Conservation (phyloP, 2,113 vertebrate genomes). For the Panurus biarmicus region DNA sequence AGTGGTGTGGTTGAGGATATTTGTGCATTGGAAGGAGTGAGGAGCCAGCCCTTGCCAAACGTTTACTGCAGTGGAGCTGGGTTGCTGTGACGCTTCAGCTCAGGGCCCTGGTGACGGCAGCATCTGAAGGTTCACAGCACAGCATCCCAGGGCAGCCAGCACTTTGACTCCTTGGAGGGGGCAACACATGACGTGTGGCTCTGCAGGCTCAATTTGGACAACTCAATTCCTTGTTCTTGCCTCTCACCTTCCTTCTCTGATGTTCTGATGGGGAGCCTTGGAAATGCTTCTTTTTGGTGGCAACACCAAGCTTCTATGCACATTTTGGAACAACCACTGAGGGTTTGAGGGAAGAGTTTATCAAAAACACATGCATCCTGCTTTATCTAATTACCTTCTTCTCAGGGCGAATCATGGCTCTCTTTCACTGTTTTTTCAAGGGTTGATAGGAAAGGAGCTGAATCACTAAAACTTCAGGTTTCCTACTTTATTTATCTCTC, state of each 20-base stretch:
- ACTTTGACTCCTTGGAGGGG: neutral
- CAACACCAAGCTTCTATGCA: neutral
- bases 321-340: neutral
- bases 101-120: neutral
- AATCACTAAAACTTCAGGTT: neutral
- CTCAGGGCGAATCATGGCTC: neutral
- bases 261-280: neutral
- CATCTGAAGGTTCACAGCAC: rapidly evolving
- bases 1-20: neutral
- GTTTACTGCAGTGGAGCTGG: rapidly evolving
- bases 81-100: neutral
- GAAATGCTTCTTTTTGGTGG: neutral
- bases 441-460: neutral
- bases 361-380: neutral
- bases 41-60: neutral
- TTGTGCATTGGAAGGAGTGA: neutral
- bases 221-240: rapidly evolving
- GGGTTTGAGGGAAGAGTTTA: neutral
- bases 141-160: neutral
- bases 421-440: neutral
- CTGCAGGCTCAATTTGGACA: neutral
- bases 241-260: neutral
- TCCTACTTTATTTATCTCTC: neutral
- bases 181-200: neutral
- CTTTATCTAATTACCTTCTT: neutral